Base-by-base conservation (phyloP, 1,140 invertebrate genomes). In the Neodiprion fabricii region DNA sequence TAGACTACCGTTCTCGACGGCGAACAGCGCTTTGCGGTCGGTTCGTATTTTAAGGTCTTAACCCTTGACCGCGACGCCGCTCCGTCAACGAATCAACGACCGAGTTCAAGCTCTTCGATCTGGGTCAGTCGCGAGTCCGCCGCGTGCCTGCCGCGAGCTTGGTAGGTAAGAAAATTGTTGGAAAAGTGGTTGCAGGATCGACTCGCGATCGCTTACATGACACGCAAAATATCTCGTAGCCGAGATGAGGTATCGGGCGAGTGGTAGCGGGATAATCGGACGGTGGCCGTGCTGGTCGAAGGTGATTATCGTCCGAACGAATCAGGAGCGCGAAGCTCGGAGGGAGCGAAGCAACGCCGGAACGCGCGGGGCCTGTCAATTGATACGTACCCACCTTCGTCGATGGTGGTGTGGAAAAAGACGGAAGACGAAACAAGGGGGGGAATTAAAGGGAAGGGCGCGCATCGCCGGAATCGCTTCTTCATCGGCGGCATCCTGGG, bases 401-500 rank as follows among this genome's bases (percentile, higher is more conserved):
- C 23, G 28, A 17, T 4, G 28, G 14, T 28, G 68, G 14, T 70
- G n/a, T 17, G 17, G 61, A 40, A 40, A 40, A 40, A 40, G 28
- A 21, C 7, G 61, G 17, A 21, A 21, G 12, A 21, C 12, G 12
- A 14, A 21, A 14, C 17, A 3, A 21, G 17, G 17, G 11, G n/a
- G 68, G 14, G 28, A 3, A 70, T 17, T 5, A 28, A 12, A 47
- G 14, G 12, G 47, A 28, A 8, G 11, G 68, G 68, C 68, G 21
- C 11, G 53, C 69, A 48, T 72, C 69, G 49, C 14, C 40, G 48
- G 73, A 48, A 68, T 9, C 61, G 10, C 70, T 67, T 72, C 70
- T 40, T 49, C 28, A 66, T 72, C n/a, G 12, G 7, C 70, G 23
- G 71, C 81, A 70, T 74, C 79, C 78, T 82, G 81, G 81, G 81